phyloP scores from a whole-genome alignment of 1,140 invertebrate genomes.

The Lethrus apterus region DNA sequence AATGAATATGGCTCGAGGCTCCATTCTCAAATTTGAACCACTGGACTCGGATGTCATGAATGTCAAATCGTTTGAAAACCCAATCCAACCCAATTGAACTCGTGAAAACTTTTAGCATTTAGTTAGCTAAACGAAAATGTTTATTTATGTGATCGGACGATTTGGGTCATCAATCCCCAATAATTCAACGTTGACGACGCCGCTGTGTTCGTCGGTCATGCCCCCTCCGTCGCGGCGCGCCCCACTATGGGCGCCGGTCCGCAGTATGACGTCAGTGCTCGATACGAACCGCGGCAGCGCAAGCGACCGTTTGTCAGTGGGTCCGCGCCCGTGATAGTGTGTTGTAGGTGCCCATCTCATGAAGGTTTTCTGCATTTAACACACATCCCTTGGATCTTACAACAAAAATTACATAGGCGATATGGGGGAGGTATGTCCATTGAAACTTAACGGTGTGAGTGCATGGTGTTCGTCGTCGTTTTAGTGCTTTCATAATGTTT shows the following conservation, averaged over 20 bases:
- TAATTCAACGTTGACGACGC: too few species aligned
- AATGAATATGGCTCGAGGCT: too few species aligned
- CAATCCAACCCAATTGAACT: too few species aligned
- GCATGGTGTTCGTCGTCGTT: constrained; percentile 6
- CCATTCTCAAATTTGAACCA: too few species aligned
- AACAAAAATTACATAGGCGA: constrained; percentile 8
- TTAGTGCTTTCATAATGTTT: too few species aligned
- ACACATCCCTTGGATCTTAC: constrained; percentile 8
- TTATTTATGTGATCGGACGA: too few species aligned
- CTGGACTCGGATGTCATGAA: too few species aligned
- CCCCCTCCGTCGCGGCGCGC: neutral
- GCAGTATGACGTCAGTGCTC: constrained; percentile 12
- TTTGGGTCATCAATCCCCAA: too few species aligned
- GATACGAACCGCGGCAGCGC: constrained; percentile 9
- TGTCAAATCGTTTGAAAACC: too few species aligned
- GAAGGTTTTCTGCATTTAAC: constrained; percentile 10
- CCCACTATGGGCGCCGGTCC: constrained; percentile 6
- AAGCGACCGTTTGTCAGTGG: constrained; percentile 9
- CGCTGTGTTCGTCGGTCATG: constrained; percentile 3
- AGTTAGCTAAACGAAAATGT: too few species aligned
- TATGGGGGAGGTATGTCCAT: constrained; percentile 10
- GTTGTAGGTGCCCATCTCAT: constrained; percentile 8
- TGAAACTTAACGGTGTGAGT: constrained; percentile 5
- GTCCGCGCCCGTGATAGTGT: constrained; percentile 10
- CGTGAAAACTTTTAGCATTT: too few species aligned